Base-by-base conservation (phyloP, 1,140 invertebrate genomes). In the Drosophila trapezifrons region DNA sequence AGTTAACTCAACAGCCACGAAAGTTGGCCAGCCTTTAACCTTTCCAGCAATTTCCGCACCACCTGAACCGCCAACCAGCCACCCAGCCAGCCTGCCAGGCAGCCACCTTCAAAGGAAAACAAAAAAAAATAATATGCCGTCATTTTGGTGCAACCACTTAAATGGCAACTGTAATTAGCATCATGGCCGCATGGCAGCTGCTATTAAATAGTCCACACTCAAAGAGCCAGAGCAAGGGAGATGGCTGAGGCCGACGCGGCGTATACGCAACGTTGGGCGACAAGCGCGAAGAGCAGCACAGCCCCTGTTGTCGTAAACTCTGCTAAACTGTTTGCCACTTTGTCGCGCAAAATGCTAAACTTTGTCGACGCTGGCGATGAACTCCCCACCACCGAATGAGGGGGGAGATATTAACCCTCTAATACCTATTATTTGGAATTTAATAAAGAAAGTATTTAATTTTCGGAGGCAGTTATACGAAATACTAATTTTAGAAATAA, bases 291-390 rank as follows among this genome's bases (percentile, higher is more conserved):
- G 70, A 71, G 65, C 54, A 13, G 43, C 37, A 54, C 37, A 13
- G 43, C 45, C 72, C 45, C 52, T 83, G 83, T 89, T 87, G 83
- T 87, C 83, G 83, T 87, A 87, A 87, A 87, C 84, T 87, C 83
- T 87, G 84, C 83, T 87, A 87, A 87, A 87, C 83, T 87, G 83
- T 87, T 87, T 87, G 83, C 83, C 83, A 87, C 83, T 87, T 87
- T 87, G 83, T 87, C 83, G 83, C 83, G 83, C 83, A 87, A 89
- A 87, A 87, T 87, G 84, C 66, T 80, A 89, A 87, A 89, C 83
- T 87, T 87, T 87, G 67, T 87, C 83, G 66, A 38, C 62, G 56
- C 62, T 56, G 74, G 79, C 83, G 67, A 80, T 87, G 83, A 89
- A 89, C 83, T 89, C 76, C 35, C 18, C 27, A 42, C n/a, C 29